Evolutionary conservation across 1,140 invertebrate genomes (phyloP).

Genomic region (Sarcophaga peregrina): DNA sequence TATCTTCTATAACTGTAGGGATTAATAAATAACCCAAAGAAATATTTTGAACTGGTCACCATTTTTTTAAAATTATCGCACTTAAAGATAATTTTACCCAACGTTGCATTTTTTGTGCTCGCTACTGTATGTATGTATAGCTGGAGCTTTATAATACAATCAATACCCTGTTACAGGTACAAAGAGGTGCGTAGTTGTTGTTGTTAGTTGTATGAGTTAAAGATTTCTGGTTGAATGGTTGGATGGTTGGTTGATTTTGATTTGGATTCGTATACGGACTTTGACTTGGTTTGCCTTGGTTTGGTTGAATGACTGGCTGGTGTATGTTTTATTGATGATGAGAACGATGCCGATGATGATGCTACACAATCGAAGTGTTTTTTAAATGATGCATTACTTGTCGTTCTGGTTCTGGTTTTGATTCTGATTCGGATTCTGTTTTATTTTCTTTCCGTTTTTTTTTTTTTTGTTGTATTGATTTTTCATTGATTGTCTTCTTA

Average conservation of each 20-base stretch:
- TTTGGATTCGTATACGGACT: too few relatives aligned
- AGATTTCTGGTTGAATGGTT: background rate
- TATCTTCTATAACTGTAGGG: too few relatives aligned
- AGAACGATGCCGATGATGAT: background rate
- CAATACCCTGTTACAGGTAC: background rate
- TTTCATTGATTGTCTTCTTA: background rate
- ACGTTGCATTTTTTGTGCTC: too few relatives aligned
- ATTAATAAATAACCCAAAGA: too few relatives aligned
- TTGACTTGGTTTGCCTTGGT: too few relatives aligned
- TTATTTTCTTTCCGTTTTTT: background rate
- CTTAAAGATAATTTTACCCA: too few relatives aligned
- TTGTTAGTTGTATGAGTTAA: background rate
- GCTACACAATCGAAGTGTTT: background rate
- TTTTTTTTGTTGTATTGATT: constrained; percentile 16
- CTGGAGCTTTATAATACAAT: too few relatives aligned
- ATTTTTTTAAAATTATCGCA: too few relatives aligned
- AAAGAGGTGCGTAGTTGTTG: background rate
- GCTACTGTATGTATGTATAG: too few relatives aligned
- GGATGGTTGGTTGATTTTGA: background rate
- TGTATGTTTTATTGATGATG: constrained; percentile 10
- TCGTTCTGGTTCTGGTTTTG: background rate
- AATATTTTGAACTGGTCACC: too few relatives aligned
- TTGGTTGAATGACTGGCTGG: background rate
- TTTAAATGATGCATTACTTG: constrained; percentile 8
- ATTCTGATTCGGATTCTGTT: background rate